Evolutionary conservation across 2,113 vertebrate genomes (phyloP).

Genomic region (Mungos mungo): DNA sequence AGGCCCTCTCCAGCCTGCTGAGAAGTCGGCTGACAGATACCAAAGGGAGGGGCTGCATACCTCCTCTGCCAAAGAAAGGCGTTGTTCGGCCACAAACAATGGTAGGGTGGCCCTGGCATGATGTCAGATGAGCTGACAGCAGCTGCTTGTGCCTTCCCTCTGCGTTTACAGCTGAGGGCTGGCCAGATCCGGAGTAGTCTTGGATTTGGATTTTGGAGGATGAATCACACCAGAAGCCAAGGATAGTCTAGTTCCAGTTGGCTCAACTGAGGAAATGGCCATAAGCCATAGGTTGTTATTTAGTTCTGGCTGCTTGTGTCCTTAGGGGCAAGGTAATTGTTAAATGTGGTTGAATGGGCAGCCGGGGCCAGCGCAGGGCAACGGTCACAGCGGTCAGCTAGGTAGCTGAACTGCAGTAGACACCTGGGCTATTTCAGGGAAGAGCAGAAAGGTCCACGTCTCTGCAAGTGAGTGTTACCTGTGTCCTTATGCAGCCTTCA

Average conservation of each 20-base stretch:
- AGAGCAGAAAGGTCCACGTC: not conserved
- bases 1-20: not conserved
- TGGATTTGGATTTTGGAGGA: conserved; percentile 26
- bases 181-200: not conserved
- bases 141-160: not conserved
- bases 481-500: not conserved
- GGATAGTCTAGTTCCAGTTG: not conserved
- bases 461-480: not conserved
- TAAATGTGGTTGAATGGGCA: not conserved
- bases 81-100: not conserved
- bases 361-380: not conserved
- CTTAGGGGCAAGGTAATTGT: not conserved
- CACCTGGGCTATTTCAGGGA: not conserved
- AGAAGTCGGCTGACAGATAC: not conserved
- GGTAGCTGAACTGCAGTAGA: not conserved
- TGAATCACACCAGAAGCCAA: not conserved
- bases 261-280: not conserved
- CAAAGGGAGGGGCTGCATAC: not conserved
- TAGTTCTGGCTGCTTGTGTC: not conserved
- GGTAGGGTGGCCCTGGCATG: not conserved
- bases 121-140: not conserved
- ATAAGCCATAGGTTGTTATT: not conserved
- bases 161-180: not conserved
- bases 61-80: conserved; percentile 29
- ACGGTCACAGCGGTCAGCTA: fast-evolving